Conservation (phyloP, 2,888 invertebrate genomes). For the Anthophora plumipes region DNA sequence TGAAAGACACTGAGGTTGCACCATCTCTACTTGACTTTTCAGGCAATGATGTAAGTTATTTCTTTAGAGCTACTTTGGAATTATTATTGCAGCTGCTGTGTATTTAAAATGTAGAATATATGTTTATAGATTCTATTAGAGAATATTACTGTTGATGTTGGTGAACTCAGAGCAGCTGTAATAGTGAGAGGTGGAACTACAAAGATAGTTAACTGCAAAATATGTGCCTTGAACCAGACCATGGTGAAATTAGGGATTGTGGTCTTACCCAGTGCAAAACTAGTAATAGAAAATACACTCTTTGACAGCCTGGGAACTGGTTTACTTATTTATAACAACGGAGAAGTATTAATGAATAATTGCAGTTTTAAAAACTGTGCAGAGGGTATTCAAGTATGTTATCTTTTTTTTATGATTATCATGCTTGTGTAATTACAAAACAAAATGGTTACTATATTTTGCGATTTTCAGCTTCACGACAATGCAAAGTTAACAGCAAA, state of each 20-base stretch:
- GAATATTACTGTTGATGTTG: slow-evolving; percentile 86
- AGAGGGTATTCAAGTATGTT: slow-evolving; percentile 80
- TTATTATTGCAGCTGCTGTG: neutral
- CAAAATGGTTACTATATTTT: neutral
- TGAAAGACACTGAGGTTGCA: slow-evolving; percentile 85
- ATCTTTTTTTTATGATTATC: slow-evolving; percentile 48
- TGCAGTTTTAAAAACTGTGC: slow-evolving; percentile 82
- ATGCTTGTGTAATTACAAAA: neutral
- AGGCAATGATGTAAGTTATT: slow-evolving; percentile 72
- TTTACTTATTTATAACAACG: slow-evolving; percentile 82
- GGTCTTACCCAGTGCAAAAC: slow-evolving; percentile 84
- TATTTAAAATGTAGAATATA: neutral
- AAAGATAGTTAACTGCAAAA: slow-evolving; percentile 85
- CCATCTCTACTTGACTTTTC: slow-evolving; percentile 86
- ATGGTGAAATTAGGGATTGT: slow-evolving; percentile 86
- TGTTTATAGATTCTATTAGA: slow-evolving; percentile 84
- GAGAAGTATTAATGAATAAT: slow-evolving; percentile 79
- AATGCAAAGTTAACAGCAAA: slow-evolving; percentile 81
- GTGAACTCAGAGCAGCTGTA: slow-evolving; percentile 85
- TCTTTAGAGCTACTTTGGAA: neutral
- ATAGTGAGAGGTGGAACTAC: slow-evolving; percentile 85
- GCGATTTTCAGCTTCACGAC: slow-evolving; percentile 82
- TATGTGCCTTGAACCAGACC: slow-evolving; percentile 85
- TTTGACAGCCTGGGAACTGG: slow-evolving; percentile 86
- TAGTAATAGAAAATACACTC: slow-evolving; percentile 85